Conservation (phyloP, 2,888 invertebrate species). For the Pseudoips prasinana region DNA sequence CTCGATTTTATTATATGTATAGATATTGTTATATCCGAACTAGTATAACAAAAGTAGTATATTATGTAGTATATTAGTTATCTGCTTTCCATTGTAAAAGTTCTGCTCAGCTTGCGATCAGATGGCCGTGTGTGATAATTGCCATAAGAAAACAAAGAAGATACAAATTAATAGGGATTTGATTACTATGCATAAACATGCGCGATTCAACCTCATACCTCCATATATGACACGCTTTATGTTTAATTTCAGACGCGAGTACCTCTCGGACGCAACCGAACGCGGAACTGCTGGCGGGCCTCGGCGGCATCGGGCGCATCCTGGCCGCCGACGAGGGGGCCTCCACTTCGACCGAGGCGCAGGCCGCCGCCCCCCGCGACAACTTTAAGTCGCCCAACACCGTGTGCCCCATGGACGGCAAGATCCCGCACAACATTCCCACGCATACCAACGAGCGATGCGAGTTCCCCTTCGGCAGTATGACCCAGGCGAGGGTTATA, state of each 20-base stretch:
- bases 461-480: slow-evolving; percentile 93
- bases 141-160: too few species aligned
- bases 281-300: slow-evolving; percentile 60
- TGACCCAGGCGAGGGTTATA: slow-evolving; percentile 94
- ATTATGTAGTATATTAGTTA: too few species aligned
- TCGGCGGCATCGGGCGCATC: slow-evolving; percentile 66
- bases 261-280: slow-evolving; percentile 58
- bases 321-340: slow-evolving; percentile 51
- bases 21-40: too few species aligned
- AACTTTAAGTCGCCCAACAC: slow-evolving; percentile 92
- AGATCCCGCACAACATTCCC: slow-evolving; percentile 82
- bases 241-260: slow-evolving; percentile 52
- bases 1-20: too few species aligned
- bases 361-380: slow-evolving; percentile 52
- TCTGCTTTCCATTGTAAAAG: too few species aligned
- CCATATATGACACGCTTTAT: too few species aligned
- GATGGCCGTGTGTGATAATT: too few species aligned
- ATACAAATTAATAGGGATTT: too few species aligned
- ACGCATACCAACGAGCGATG: slow-evolving; percentile 80
- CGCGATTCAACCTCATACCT: too few species aligned
- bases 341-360: slow-evolving; percentile 36
- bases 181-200: too few species aligned
- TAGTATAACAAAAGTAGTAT: too few species aligned
- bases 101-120: too few species aligned
- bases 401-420: slow-evolving; percentile 92